Base-by-base conservation (phyloP, 2,113 vertebrate species). In the Seriola quinqueradiata region DNA sequence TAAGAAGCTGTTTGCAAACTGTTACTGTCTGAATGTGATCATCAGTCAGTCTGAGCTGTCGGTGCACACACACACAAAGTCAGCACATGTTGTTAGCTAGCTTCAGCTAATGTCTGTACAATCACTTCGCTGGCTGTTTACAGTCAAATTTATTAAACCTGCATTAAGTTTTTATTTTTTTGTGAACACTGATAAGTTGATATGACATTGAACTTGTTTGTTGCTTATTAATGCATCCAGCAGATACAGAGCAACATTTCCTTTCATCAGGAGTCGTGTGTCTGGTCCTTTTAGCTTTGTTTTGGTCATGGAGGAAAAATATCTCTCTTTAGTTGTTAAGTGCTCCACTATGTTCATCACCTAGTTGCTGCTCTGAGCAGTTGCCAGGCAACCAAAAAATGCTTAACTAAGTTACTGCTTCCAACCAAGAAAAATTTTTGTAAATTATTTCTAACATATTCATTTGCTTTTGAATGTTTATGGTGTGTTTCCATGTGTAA, bases 361-460 rank as follows among this genome's bases (percentile, higher is more conserved):
- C 66, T 69, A 2, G 48, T 54, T 36, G 48, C 67, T 36, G 17
- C 32, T 52, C 21, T 70, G 46, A 36, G 32, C 67, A 54, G 67
- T 70, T 70, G 48, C 67, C 67, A 54, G 32, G 67, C 68, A 70
- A 70, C 68, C 68, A 40, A 52, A 8, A 4, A 21, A 57, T 23
- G 10, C 12, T 8, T 40, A 11, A 54, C 7, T 17, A 70, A 55
- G 34, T 55, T 55, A 36, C 48, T 36, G 32, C 66, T 36, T 4
- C 16, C 10, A 55, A 21, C 2, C 4, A 55, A 70, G 55, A 23
- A 28, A 28, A 28, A 28, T 28, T 28, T 48, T 75, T 75, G 8
- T 36, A 48, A 25, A 66, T 42, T 0, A 16, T 40, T 40, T 59
- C 5, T 4, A 19, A 50, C 28, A n/a, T 21, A 40, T 36, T 55